phyloP scores from a whole-genome alignment of 1,140 invertebrate genomes.

The Drosophila bocki region DNA sequence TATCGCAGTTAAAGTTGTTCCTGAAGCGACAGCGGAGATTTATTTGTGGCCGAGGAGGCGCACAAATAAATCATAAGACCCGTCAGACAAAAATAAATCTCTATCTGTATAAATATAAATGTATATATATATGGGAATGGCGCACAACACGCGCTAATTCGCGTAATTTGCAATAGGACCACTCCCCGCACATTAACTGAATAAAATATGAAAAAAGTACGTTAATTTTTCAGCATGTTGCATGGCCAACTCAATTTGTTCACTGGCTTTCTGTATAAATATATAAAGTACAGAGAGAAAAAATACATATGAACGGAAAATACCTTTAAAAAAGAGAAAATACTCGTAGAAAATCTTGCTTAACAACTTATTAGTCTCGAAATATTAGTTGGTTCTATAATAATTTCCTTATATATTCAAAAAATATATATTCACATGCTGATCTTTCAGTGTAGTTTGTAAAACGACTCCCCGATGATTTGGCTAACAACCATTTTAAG shows the following conservation, averaged over 20 bases:
- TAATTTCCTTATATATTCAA: not conserved
- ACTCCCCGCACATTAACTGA: slow-evolving; percentile 38
- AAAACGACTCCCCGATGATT: slow-evolving; percentile 58
- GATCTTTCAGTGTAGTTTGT: slow-evolving; percentile 4
- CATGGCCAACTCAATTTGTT: slow-evolving; percentile 50
- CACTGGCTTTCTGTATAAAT: slow-evolving; percentile 11
- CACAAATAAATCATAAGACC: slow-evolving; percentile 33
- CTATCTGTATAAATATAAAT: not conserved
- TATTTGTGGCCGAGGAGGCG: not conserved
- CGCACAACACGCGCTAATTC: slow-evolving; percentile 30
- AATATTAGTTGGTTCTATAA: too few species aligned
- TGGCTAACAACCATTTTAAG: slow-evolving; percentile 60
- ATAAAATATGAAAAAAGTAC: slow-evolving; percentile 63
- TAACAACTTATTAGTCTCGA: not conserved
- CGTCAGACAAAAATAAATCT: slow-evolving; percentile 18
- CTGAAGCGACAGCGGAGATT: slow-evolving; percentile 2
- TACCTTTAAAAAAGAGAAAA: not conserved
- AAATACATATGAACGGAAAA: not conserved
- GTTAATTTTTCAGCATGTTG: slow-evolving; percentile 72
- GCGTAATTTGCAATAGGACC: slow-evolving; percentile 28
- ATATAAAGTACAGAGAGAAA: not conserved
- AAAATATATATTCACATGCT: not conserved
- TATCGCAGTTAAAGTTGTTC: slow-evolving; percentile 22
- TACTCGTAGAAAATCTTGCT: not conserved
- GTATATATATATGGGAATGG: not conserved